phyloP scores from a whole-genome alignment of 2,113 vertebrate genomes.

The Etheostoma cragini region DNA sequence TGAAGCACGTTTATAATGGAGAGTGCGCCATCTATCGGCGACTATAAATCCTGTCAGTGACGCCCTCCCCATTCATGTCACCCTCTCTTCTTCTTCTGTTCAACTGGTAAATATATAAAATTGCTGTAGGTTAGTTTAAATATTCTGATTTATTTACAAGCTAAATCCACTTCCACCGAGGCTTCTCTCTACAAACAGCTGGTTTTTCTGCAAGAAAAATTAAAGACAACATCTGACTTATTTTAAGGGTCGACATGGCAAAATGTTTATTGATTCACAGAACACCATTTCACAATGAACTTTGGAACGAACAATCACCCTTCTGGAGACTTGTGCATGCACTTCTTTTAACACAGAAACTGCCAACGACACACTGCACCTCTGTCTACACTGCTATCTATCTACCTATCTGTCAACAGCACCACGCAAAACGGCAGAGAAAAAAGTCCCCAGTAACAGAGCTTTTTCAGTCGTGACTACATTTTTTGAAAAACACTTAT shows the following conservation, averaged over 20 bases:
- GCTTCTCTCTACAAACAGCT: neutral
- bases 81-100: neutral
- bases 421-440: constrained; percentile 19
- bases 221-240: neutral
- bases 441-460: constrained; percentile 15
- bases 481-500: constrained; percentile 3
- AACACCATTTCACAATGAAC: constrained; percentile 38
- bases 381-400: constrained; percentile 3
- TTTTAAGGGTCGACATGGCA: constrained; percentile 23
- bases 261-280: constrained; percentile 68
- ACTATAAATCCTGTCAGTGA: neutral
- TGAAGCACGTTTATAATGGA: constrained; percentile 71
- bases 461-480: neutral
- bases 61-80: neutral
- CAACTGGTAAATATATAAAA: constrained; percentile 10
- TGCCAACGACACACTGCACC: neutral
- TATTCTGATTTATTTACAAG: neutral
- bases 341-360: constrained; percentile 14
- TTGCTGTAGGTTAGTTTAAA: neutral
- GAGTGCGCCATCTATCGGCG: constrained; percentile 83
- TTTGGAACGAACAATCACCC: constrained; percentile 14
- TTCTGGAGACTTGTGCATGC: constrained; percentile 28
- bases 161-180: neutral
- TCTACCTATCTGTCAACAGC: constrained; percentile 3
- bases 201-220: constrained; percentile 4